Base-by-base conservation (phyloP, 1,140 invertebrate species). In the Yoshiicerus persimilis region DNA sequence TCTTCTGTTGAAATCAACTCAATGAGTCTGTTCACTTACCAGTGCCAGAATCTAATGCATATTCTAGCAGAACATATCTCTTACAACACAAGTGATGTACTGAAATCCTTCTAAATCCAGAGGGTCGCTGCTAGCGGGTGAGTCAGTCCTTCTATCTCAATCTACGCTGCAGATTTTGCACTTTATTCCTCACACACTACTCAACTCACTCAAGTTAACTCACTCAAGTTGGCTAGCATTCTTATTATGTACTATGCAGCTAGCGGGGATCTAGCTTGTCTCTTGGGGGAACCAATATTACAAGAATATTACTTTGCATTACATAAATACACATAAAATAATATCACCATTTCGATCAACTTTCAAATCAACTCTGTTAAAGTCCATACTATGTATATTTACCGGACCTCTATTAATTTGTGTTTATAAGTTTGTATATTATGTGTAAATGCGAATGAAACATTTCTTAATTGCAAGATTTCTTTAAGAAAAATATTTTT, bases 121-220 rank as follows among this genome's bases (percentile, higher is more conserved):
- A 80, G 75, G 75, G 75, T 80, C 75, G 75, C 75, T 36, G 34
- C 32, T 20, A 80, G 75, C 75, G 75, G 75, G 75, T 80, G 75
- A 80, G 34, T 80, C 75, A 80, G 75, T 80, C 75, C 36, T 16
- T 36, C 34, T 80, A 80, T 80, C 75, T 80, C 34, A 80, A 80
- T 80, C 30, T 80, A 80, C 75, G 16, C 20, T 80, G 75, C 75
- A 80, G 34, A 80, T 80, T 80, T 80, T 36, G 75, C 75, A 80
- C 13, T 80, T 75, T 80, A 16, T n/a, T 80, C 34, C 75, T 80
- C 75, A 36, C 70, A 30, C 62, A 23, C 23, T 25, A 23, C 20
- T 9, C 4, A n/a, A 36, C 16, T 80, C 66, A 36, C 32, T 80
- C 75, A 80, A 80, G 34, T 80, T 30, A 27, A 30, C 64, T 70